Percentiles rank a stretch among this genome's conserved stretches.
phyloP scores from a whole-genome alignment of 2,797 vertebrate genomes.

The Malurus splendens region DNA sequence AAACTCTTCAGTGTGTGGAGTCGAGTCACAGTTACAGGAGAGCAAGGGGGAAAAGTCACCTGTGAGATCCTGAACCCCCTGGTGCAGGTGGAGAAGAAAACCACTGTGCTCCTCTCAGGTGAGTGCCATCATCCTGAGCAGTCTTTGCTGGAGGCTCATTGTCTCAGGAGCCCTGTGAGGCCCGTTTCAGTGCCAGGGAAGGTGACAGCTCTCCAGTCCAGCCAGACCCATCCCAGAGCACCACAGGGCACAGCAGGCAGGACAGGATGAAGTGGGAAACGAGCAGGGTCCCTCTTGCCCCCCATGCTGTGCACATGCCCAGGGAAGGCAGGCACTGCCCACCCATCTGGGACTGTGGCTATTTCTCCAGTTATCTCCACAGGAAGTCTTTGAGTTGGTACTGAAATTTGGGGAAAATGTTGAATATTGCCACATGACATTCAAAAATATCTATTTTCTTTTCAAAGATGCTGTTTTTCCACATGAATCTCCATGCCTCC shows the following conservation, averaged over 20 bases:
- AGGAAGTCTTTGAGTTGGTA: background rate
- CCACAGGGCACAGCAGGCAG: background rate
- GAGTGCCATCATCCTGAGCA: too few relatives aligned
- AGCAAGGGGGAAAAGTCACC: too few relatives aligned
- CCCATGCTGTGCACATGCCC: background rate
- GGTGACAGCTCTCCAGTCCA: too few relatives aligned
- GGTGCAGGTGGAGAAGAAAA: too few relatives aligned
- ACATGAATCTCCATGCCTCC: too few relatives aligned
- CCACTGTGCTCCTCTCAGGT: too few relatives aligned
- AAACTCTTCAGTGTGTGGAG: background rate
- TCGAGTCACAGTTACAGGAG: too few relatives aligned
- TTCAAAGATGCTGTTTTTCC: background rate
- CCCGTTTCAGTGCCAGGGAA: too few relatives aligned
- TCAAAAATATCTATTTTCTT: background rate
- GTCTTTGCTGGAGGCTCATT: too few relatives aligned
- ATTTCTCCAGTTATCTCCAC: background rate
- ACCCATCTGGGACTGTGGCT: background rate
- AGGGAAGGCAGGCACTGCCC: background rate
- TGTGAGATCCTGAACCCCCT: too few relatives aligned
- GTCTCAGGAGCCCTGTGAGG: too few relatives aligned
- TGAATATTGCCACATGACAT: background rate
- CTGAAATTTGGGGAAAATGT: background rate
- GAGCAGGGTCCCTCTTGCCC: background rate
- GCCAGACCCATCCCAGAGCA: background rate
- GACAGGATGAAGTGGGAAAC: background rate